Evolutionary conservation across 2,797 vertebrate species (phyloP), one percentile per base, ranked within the genome.

Genomic region (Potorous gilbertii): DNA sequence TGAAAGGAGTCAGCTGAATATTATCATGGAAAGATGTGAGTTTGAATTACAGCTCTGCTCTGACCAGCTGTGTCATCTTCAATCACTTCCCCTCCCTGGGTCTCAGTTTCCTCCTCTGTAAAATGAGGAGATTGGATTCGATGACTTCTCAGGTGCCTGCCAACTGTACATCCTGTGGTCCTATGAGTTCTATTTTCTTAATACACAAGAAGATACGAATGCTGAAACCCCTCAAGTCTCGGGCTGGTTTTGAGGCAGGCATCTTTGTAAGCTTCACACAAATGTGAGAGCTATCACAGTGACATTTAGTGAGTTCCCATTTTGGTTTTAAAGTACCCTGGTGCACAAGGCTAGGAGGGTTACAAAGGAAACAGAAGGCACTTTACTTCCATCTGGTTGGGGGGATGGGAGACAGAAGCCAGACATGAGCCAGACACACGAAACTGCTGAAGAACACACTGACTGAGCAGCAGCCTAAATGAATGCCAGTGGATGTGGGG

Each of bases 351-450:
- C 74, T 87, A 50, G 74, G 40, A 87, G 74, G 74, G 74, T 87
- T 87, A 87, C 40, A 87, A 27, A 50, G 74, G 74, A 87, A 50
- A 27, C 74, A 87, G 74, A 87, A 87, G 74, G 74, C 24, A 27
- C 10, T 87, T 50, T 50, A 4, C 74, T 46, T 87, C 74, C 74
- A 87, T 87, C 74, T 87, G 74, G 74, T 27, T 12, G 40, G 40
- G 74, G 74, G 40, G 74, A 87, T 87, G 74, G 74, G 74, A 87
- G 74, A 87, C 40, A 87, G 74, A 87, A 87, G 74, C 74, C 74
- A 87, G 74, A 87, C 74, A 50, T 87, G 74, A 87, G 74, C 74
- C 74, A 87, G 74, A 87, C 74, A 50, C 40, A 50, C 50, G 74
- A 87, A 87, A 0, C 40, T 87, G 74, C 40, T 50, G 74, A 87